Percentiles rank a stretch among this genome's conserved stretches.
phyloP scores from a whole-genome alignment of 2,797 vertebrate genomes.

The Sebastes matsubarae region DNA sequence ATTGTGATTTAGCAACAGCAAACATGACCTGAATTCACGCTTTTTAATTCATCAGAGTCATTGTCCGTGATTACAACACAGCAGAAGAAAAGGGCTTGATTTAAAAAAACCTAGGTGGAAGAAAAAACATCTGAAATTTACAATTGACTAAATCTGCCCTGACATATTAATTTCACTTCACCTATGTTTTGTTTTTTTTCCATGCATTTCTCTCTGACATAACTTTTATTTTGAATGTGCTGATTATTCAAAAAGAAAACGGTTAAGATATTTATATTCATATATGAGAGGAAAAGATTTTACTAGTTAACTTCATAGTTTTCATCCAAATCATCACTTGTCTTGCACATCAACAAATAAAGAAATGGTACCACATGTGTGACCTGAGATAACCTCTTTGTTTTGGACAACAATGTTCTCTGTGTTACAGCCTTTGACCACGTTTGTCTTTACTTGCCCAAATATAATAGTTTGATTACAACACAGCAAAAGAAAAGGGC shows the following conservation, averaged over 20 bases:
- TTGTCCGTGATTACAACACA: not conserved
- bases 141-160: not conserved
- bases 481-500: not conserved
- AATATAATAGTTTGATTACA: not conserved
- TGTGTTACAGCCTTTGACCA: too few relatives aligned
- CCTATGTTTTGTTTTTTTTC: not conserved
- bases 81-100: not conserved
- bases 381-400: slow-evolving; percentile 7
- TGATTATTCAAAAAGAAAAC: not conserved
- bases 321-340: not conserved
- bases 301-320: not conserved
- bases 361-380: not conserved
- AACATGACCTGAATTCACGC: not conserved
- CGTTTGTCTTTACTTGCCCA: too few relatives aligned
- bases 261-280: not conserved
- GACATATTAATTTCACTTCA: not conserved
- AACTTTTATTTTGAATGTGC: not conserved
- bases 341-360: not conserved
- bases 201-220: not conserved
- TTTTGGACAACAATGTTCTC: not conserved
- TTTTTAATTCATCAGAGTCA: not conserved
- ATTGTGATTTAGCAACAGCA: not conserved
- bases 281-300: not conserved
- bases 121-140: not conserved
- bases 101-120: not conserved